A percentile compares a stretch with the other conserved stretches of the same genome.
These are phyloP conservation scores for Diplolepis rosae DNA, from an alignment of 2,888 invertebrate species.

Conservation along the genomic window DNA sequence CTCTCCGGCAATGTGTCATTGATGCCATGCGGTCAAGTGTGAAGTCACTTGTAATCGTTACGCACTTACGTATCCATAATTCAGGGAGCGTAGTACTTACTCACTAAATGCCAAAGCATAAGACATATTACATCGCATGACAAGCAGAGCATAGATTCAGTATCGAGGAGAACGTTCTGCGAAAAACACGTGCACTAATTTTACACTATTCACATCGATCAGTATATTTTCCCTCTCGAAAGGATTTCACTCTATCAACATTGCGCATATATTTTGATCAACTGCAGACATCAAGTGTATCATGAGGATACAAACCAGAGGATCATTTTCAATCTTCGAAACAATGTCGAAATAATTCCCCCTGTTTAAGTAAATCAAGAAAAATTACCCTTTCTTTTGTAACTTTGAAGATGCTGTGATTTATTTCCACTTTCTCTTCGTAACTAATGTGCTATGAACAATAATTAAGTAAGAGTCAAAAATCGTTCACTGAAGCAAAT, in stretches of 20 bases:
- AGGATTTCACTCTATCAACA: background rate
- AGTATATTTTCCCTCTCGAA: background rate
- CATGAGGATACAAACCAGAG: background rate
- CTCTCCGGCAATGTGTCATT: conserved; percentile 21
- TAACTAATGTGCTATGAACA: background rate
- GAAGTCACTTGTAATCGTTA: conserved; percentile 37
- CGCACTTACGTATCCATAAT: conserved; percentile 18
- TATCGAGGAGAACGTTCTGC: conserved; percentile 54
- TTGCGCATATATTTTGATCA: background rate
- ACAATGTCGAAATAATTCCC: background rate
- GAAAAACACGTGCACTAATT: conserved; percentile 52
- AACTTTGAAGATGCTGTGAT: background rate
- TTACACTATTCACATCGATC: conserved; percentile 13
- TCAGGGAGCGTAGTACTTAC: conserved; percentile 31
- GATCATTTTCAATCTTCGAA: background rate
- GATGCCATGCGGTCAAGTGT: conserved; percentile 40
- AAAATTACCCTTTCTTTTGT: background rate
- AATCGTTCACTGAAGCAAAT: no score
- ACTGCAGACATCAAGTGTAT: background rate
- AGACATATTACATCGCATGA: conserved; percentile 54
- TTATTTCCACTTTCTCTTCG: background rate
- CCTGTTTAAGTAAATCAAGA: background rate
- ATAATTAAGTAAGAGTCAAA: background rate
- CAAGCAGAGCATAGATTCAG: conserved; percentile 55
- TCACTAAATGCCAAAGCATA: conserved; percentile 27